Conservation (phyloP, 2,113 vertebrate genomes). For the Pedetes capensis region DNA sequence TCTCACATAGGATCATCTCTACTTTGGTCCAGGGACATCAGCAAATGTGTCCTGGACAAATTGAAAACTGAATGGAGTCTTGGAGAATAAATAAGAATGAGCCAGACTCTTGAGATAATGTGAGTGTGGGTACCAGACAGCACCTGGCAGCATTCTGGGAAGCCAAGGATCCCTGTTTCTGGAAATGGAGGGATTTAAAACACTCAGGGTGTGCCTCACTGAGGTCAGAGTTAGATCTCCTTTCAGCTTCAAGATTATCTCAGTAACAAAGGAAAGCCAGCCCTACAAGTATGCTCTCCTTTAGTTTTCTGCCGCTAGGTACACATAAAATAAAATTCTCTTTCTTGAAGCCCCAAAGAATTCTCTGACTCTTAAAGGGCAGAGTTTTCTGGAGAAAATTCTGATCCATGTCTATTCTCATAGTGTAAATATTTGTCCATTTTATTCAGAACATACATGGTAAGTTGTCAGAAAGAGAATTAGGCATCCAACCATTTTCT, state of each 20-base stretch:
- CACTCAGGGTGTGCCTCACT: not conserved
- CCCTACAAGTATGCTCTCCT: accelerated
- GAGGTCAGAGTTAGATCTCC: not conserved
- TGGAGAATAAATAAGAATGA: not conserved
- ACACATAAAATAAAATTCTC: not conserved
- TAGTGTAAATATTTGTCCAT: not conserved
- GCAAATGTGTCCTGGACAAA: too few relatives aligned
- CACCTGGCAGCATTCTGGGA: not conserved
- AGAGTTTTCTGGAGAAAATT: not conserved
- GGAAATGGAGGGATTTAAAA: not conserved
- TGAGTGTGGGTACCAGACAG: accelerated
- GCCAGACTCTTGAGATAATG: accelerated
- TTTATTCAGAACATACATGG: not conserved
- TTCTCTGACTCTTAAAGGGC: not conserved
- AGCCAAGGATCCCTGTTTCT: not conserved
- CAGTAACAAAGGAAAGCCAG: not conserved
- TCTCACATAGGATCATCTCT: not conserved
- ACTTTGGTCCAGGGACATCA: accelerated
- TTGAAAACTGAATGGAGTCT: not conserved
- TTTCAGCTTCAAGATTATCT: not conserved
- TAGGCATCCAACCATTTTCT: not conserved
- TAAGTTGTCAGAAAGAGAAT: not conserved
- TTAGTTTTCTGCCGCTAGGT: not conserved
- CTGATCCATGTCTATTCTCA: not conserved
- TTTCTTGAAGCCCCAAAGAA: not conserved